These are phyloP conservation scores for Wasmannia auropunctata DNA, from an alignment of 1,140 invertebrate genomes.

Conservation along the genomic window DNA sequence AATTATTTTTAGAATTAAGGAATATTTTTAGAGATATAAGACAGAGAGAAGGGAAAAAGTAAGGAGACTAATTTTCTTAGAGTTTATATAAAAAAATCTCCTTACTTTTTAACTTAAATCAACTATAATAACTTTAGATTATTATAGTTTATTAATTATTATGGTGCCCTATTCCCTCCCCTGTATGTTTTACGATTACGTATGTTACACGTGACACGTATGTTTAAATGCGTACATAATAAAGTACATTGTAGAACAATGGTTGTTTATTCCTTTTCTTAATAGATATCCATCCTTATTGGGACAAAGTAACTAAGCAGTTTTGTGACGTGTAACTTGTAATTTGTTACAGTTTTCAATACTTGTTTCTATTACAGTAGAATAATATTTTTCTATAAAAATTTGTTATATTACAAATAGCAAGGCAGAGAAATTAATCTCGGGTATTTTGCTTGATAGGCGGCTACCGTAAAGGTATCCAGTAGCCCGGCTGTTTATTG, in stretches of 20 bases:
- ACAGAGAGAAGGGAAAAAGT: background rate
- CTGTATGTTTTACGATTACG: conserved; percentile 61
- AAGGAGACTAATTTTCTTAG: conserved; percentile 5
- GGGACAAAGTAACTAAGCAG: background rate
- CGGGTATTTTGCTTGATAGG: background rate
- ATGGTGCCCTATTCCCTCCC: conserved; percentile 51
- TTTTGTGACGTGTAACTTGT: background rate
- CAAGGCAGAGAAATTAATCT: background rate
- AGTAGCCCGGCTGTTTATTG: conserved; percentile 3
- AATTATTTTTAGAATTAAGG: conserved; percentile 12
- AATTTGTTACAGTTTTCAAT: background rate
- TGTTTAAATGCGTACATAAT: conserved; percentile 71
- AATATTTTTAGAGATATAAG: conserved; percentile 7
- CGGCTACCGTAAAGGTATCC: background rate
- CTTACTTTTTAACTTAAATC: conserved; percentile 6
- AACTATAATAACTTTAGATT: conserved; percentile 15
- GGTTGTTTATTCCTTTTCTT: background rate
- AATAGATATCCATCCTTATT: background rate
- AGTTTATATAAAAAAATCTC: background rate
- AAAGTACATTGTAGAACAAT: conserved; percentile 62
- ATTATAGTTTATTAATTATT: conserved; percentile 24
- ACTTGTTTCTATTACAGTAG: background rate
- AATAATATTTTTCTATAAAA: background rate
- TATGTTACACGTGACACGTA: conserved; percentile 46
- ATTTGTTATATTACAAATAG: background rate